Evolutionary conservation across 2,888 invertebrate genomes (phyloP).

Genomic region (Dasypogon diadema): DNA sequence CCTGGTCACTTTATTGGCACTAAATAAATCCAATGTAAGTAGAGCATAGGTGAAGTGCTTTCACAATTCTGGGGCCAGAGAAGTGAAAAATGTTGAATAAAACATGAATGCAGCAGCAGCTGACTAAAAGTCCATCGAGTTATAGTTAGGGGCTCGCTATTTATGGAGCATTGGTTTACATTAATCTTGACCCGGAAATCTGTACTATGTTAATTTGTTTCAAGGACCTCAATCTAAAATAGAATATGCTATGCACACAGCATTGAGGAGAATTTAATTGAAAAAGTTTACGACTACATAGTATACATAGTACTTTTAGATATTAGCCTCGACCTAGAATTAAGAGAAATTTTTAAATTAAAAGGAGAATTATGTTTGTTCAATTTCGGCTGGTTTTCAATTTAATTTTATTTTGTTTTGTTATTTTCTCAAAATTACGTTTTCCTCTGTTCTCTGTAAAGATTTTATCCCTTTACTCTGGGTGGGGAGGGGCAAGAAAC

Average conservation of each 20-base stretch:
- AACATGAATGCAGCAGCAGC: background rate
- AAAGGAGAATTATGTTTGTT: no score
- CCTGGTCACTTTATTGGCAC: background rate
- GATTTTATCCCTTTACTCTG: no score
- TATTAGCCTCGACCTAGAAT: background rate
- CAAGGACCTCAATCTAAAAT: background rate
- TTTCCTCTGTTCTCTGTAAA: no score
- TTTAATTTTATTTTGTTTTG: no score
- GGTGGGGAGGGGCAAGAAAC: no score
- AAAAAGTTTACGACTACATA: background rate
- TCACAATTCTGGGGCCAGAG: background rate
- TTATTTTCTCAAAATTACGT: no score
- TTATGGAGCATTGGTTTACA: slow-evolving; percentile 5
- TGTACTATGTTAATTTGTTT: slow-evolving; percentile 5
- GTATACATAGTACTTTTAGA: no score
- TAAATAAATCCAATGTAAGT: background rate
- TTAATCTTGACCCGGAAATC: slow-evolving; percentile 33
- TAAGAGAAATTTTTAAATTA: background rate
- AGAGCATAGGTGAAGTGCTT: background rate
- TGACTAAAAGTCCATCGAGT: background rate
- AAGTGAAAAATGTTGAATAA: background rate
- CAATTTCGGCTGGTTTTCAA: no score
- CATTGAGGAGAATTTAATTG: background rate
- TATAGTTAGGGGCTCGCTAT: background rate
- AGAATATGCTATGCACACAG: background rate